Conservation (phyloP, 2,888 invertebrate genomes). For the Mesorhabditis belari region DNA sequence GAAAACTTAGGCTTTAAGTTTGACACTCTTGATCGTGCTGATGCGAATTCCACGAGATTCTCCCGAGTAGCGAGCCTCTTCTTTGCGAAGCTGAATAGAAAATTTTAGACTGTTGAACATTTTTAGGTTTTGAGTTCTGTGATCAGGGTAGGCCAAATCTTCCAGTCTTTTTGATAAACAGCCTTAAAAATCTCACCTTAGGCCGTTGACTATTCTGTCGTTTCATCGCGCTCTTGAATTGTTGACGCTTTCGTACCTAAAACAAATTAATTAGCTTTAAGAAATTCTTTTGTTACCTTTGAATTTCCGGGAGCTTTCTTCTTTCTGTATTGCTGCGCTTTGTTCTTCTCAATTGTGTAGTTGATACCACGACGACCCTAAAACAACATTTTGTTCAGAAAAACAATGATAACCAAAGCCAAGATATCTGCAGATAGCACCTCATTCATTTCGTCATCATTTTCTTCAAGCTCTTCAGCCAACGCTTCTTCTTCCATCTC, state of each 20-base stretch:
- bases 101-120: too few species aligned
- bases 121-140: too few species aligned
- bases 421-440: too few species aligned
- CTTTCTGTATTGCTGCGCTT: slow-evolving; percentile 12
- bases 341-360: slow-evolving; percentile 32
- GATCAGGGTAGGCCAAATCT: too few species aligned
- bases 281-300: neutral
- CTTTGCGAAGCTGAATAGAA: slow-evolving; percentile 65
- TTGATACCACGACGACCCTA: slow-evolving; percentile 3
- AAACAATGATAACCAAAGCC: too few species aligned
- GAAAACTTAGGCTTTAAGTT: slow-evolving; percentile 61
- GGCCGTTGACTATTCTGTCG: slow-evolving; percentile 57
- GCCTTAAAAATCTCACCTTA: neutral
- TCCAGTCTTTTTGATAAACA: too few species aligned
- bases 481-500: neutral
- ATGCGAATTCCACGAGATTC: slow-evolving; percentile 89
- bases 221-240: slow-evolving; percentile 81
- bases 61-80: slow-evolving; percentile 76
- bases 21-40: slow-evolving; percentile 78
- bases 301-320: slow-evolving; percentile 31
- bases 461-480: neutral
- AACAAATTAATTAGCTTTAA: neutral
- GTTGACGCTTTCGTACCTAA: slow-evolving; percentile 64
- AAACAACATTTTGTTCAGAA: too few species aligned
- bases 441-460: neutral